Conservation (phyloP, 2,888 invertebrate genomes). For the Anagyrus pseudococci region DNA sequence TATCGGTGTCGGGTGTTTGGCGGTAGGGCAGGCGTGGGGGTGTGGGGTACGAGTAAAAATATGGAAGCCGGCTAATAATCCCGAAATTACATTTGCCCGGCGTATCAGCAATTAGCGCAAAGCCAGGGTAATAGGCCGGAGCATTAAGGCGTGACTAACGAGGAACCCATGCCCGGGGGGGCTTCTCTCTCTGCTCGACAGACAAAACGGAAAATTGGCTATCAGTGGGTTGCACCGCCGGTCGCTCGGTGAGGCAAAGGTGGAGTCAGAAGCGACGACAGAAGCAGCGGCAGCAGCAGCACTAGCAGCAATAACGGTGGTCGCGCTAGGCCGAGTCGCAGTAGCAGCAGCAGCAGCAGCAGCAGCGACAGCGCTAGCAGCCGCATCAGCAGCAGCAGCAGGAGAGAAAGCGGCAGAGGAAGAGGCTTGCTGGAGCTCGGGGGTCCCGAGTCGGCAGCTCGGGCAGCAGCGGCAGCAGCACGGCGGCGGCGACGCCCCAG, state of each 20-base stretch:
- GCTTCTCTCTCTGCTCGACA: background rate
- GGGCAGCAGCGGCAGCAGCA: constrained; percentile 10
- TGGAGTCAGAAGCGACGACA: background rate
- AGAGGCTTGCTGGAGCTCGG: background rate
- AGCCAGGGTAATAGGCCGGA: background rate
- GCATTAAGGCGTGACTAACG: background rate
- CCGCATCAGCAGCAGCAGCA: background rate
- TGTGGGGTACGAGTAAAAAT: too few relatives aligned
- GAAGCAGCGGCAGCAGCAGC: constrained; percentile 5
- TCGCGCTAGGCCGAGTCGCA: too few relatives aligned
- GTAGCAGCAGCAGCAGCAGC: constrained; percentile 10
- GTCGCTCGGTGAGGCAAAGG: constrained; percentile 26
- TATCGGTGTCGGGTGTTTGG: too few relatives aligned
- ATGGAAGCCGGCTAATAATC: too few relatives aligned
- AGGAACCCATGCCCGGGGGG: too few relatives aligned
- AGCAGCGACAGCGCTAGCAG: background rate
- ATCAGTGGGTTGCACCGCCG: constrained; percentile 2
- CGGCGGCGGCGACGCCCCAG: constrained; percentile 20
- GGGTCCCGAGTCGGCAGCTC: background rate
- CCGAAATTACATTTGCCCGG: background rate
- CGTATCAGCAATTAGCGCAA: background rate
- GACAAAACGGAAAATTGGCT: constrained; percentile 29
- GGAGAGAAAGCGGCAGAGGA: background rate
- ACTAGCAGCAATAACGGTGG: too few relatives aligned
- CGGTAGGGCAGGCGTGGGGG: too few relatives aligned